Conservation (phyloP, 2,797 vertebrate genomes). For the Rhincodon typus region DNA sequence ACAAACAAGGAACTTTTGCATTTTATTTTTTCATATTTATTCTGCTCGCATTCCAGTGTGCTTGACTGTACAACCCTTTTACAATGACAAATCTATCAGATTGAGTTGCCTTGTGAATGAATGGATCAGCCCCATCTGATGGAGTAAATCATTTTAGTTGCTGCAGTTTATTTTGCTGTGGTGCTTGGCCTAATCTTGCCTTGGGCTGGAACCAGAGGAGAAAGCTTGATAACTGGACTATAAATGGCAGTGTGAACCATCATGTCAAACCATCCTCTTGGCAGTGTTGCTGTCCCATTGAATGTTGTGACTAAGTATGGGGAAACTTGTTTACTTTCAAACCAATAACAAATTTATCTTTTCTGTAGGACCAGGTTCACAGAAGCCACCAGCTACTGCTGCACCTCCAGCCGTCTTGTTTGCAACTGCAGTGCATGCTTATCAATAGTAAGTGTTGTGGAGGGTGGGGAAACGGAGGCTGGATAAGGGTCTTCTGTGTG, state of each 20-base stretch:
- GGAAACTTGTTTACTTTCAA: background rate
- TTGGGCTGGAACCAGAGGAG: background rate
- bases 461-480: background rate
- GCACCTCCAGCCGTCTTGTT: conserved; percentile 63
- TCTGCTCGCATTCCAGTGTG: background rate
- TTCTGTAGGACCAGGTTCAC: conserved; percentile 48
- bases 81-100: background rate
- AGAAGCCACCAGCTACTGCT: conserved; percentile 55
- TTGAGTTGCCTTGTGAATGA: background rate
- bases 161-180: background rate
- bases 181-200: background rate
- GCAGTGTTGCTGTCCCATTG: background rate
- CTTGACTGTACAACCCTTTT: background rate
- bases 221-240: background rate
- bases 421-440: conserved; percentile 77
- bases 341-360: background rate
- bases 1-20: background rate
- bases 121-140: background rate
- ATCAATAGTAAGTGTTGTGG: conserved; percentile 74
- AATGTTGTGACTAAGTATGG: background rate
- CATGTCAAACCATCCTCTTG: background rate
- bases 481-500: conserved; percentile 37
- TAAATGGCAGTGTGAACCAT: background rate
- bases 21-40: background rate
- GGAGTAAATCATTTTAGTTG: background rate